phyloP scores from a whole-genome alignment of 2,113 vertebrate species.

The Grammomys surdaster region DNA sequence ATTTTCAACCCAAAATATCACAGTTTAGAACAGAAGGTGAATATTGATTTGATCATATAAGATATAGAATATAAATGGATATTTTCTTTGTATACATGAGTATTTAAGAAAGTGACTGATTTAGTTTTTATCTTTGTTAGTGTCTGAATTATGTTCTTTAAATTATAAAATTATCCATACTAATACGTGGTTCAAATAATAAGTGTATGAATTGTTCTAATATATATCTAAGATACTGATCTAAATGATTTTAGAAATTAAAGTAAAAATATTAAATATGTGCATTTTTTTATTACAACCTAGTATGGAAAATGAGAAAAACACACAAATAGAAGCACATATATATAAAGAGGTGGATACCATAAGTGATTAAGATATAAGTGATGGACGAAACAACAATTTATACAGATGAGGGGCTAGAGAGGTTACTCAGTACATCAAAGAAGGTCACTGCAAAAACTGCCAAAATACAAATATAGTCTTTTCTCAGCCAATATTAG shows the following conservation, averaged over 20 bases:
- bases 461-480: not conserved
- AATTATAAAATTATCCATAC: not conserved
- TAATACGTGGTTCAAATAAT: not conserved
- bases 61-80: not conserved
- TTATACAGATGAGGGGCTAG: not conserved
- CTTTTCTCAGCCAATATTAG: not conserved
- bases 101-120: not conserved
- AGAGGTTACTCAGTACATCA: not conserved
- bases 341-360: not conserved
- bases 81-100: not conserved
- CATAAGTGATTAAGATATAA: not conserved
- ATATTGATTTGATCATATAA: not conserved
- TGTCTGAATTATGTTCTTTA: not conserved
- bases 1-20: conserved; percentile 33
- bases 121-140: not conserved
- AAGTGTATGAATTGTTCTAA: not conserved
- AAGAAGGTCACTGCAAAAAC: not conserved
- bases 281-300: not conserved
- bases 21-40: not conserved
- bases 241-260: not conserved
- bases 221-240: not conserved
- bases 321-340: not conserved
- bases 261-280: conserved; percentile 17
- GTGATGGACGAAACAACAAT: not conserved
- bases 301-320: not conserved